phyloP scores from a whole-genome alignment of 2,113 vertebrate genomes.

The Nycticebus coucang region DNA sequence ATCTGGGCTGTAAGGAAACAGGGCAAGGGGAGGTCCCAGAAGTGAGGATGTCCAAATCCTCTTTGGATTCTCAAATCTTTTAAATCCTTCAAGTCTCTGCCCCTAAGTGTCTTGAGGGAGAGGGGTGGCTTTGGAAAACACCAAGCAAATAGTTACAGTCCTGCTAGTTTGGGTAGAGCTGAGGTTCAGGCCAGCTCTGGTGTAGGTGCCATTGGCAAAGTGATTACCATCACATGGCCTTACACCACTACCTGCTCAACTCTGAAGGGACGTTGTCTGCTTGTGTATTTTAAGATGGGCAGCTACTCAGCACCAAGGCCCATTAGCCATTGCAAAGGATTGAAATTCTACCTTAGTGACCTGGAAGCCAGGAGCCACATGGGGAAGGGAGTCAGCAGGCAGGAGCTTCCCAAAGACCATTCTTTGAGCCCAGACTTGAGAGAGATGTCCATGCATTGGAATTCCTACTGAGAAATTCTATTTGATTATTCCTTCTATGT shows the following conservation, averaged over 20 bases:
- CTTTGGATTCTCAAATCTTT: background rate
- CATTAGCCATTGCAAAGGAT: background rate
- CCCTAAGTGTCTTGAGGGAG: conserved; percentile 51
- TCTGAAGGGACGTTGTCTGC: background rate
- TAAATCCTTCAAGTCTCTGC: background rate
- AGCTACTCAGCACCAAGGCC: background rate
- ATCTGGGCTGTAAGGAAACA: conserved; percentile 61
- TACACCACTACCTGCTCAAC: background rate
- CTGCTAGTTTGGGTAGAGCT: background rate
- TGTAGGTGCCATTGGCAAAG: background rate
- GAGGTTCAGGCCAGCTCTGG: background rate
- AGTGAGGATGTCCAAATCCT: background rate
- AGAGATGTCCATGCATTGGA: background rate
- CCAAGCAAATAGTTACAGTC: background rate
- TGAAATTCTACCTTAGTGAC: background rate
- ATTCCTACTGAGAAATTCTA: background rate
- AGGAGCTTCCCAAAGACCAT: background rate
- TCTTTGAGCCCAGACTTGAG: background rate
- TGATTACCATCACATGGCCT: background rate
- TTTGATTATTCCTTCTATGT: background rate
- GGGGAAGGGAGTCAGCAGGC: background rate
- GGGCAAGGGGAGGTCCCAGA: conserved; percentile 57
- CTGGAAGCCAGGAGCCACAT: background rate
- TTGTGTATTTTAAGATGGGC: background rate
- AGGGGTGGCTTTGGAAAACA: background rate